Evolutionary conservation across 2,797 vertebrate genomes (phyloP).

Genomic region (Characodon lateralis): DNA sequence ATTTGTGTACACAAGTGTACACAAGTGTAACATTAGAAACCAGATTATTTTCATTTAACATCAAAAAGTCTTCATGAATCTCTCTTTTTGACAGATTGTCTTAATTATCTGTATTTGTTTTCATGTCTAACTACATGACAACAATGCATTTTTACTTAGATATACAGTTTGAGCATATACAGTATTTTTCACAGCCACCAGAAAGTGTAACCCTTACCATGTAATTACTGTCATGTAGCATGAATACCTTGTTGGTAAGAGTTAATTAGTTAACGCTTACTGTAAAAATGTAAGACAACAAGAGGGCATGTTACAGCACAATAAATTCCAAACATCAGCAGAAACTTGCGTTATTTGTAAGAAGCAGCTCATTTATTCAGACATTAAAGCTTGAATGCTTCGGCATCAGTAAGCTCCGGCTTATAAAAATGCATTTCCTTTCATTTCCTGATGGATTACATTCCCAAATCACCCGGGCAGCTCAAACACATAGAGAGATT

Average conservation of each 20-base stretch:
- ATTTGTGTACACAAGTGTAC: not conserved
- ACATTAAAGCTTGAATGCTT: constrained; percentile 42
- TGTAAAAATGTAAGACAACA: not conserved
- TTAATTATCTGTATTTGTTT: not conserved
- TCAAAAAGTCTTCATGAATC: not conserved
- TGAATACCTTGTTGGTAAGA: constrained; percentile 7
- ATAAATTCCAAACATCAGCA: constrained; percentile 36
- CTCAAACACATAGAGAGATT: constrained; percentile 38
- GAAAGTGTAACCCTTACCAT: not conserved
- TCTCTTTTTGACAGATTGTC: not conserved
- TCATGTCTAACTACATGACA: not conserved
- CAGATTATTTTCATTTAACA: not conserved
- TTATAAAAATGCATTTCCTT: constrained; percentile 57
- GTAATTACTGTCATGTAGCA: not conserved
- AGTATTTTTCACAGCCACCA: not conserved
- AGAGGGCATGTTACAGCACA: not conserved
- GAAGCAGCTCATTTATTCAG: constrained; percentile 51
- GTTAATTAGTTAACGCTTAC: not conserved
- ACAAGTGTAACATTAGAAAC: not conserved
- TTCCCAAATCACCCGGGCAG: constrained; percentile 33
- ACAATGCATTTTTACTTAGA: not conserved
- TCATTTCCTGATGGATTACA: constrained; percentile 58
- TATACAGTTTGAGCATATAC: not conserved
- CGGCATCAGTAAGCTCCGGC: constrained; percentile 49
- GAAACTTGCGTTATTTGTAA: constrained; percentile 36